Conservation (phyloP, 2,113 vertebrate genomes). For the Forbesichthys agassizii region DNA sequence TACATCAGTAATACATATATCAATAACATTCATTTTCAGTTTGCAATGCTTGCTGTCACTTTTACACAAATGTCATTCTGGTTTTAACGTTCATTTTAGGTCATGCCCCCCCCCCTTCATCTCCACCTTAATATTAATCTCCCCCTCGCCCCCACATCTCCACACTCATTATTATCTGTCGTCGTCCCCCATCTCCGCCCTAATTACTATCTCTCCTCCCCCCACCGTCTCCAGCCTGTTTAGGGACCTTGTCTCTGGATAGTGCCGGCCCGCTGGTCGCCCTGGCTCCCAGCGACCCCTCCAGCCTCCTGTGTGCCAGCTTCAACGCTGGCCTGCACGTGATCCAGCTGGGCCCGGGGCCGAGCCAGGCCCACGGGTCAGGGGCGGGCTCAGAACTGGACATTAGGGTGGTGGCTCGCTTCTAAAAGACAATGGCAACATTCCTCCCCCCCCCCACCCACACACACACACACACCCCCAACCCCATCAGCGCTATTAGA, state of each 20-base stretch:
- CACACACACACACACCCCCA: too few relatives aligned
- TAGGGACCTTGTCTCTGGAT: constrained; percentile 82
- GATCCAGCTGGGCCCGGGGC: constrained; percentile 69
- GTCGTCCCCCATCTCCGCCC: not conserved
- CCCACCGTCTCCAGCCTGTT: constrained; percentile 76
- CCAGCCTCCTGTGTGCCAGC: constrained; percentile 86
- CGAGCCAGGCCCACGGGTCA: constrained; percentile 46
- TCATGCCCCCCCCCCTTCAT: too few relatives aligned
- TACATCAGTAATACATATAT: too few relatives aligned
- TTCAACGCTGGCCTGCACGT: constrained; percentile 83
- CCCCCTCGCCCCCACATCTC: too few relatives aligned
- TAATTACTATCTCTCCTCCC: not conserved
- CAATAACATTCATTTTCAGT: too few relatives aligned
- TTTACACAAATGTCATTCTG: too few relatives aligned
- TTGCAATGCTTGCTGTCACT: too few relatives aligned
- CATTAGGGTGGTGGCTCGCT: constrained; percentile 62
- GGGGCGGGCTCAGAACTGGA: constrained; percentile 44
- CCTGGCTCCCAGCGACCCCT: constrained; percentile 75
- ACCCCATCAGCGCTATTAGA: too few relatives aligned
- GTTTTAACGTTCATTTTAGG: too few relatives aligned
- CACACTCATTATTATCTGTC: not conserved
- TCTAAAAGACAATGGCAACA: constrained; percentile 41
- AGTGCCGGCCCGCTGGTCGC: constrained; percentile 85
- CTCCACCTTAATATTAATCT: too few relatives aligned
- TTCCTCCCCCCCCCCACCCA: too few relatives aligned